Evolutionary conservation across 2,113 vertebrate genomes (phyloP).

Genomic region (Maccullochella peelii): DNA sequence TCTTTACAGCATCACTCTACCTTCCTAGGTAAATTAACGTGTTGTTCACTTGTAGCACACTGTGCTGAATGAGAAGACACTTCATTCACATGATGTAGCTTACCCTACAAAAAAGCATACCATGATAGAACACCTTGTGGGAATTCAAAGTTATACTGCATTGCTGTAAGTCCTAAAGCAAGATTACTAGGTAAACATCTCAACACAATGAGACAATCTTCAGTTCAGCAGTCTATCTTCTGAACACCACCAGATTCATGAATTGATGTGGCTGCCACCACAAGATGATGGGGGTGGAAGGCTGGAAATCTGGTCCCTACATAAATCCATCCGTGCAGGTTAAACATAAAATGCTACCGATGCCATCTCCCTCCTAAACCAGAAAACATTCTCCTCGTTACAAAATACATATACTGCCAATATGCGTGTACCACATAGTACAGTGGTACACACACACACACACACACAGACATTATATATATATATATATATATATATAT

Average conservation of each 20-base stretch:
- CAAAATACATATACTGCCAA: not conserved
- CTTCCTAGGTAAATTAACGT: slow-evolving; percentile 2
- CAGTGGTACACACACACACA: no score
- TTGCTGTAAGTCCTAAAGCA: not conserved
- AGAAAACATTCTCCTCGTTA: not conserved
- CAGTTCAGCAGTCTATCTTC: not conserved
- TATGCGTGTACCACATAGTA: not conserved
- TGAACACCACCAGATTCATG: not conserved
- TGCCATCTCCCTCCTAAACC: slow-evolving; percentile 69
- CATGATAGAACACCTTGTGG: not conserved
- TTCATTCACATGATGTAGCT: not conserved
- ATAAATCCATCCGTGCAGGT: slow-evolving; percentile 83
- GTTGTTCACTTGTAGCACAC: not conserved
- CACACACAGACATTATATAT: no score
- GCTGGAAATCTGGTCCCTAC: slow-evolving; percentile 80
- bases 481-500: no score
- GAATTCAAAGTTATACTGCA: not conserved
- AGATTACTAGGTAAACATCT: not conserved
- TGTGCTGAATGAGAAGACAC: not conserved
- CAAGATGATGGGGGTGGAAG: slow-evolving; percentile 76
- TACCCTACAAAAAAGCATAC: not conserved
- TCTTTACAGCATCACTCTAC: slow-evolving; percentile 1
- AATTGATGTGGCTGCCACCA: slow-evolving; percentile 74
- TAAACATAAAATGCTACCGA: slow-evolving; percentile 83
- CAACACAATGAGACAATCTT: not conserved